Base-by-base conservation (phyloP, 2,888 invertebrate species). In the Troides helena region DNA sequence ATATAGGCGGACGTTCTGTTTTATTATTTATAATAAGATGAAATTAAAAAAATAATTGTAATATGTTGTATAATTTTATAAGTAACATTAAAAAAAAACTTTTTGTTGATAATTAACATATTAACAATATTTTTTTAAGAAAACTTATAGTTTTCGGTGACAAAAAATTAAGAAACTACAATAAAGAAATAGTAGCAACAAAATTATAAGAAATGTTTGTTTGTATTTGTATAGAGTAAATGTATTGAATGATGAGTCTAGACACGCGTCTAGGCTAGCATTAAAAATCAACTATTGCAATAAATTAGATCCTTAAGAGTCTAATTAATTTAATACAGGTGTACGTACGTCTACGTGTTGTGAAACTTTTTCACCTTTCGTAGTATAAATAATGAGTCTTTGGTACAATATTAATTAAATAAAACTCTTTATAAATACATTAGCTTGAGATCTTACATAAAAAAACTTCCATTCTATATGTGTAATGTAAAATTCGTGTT, bases 201-300 rank as follows among this genome's bases (percentile, higher is more conserved):
- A n/a, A 62, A 21, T 46, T 25, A 58, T 46, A 63, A 62, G 21
- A 65, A 17, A 30, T n/a, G 21, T 53, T 59, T 62, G 17, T 62
- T 69, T 60, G 58, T 30, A 30, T 63, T 64, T 39, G 62, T 62
- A 53, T 36, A 59, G 8, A 65, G 36, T 36, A 62, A 67, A 63
- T 67, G 63, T 67, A 67, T 67, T 67, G 70, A 67, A 70, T 70
- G 60, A 70, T 70, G 63, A 70, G 60, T 70, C 67, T 67, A 64
- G 70, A 70, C 67, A 67, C 60, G 36, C 25, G 25, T 67, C 53
- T 59, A 59, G 56, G 25, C 59, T 59, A 14, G n/a, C 64, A 25
- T 70, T 64, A 56, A 60, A 63, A 30, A 62, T 62, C 57, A 36
- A 62, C 57, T 53, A 70, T 67, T 60, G 46, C 56, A 62, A 67